A percentile compares a stretch with the other conserved stretches of the same genome.
These are phyloP conservation scores for Ceratotherium simum DNA, from an alignment of 2,113 vertebrate genomes.

Conservation along the genomic window DNA sequence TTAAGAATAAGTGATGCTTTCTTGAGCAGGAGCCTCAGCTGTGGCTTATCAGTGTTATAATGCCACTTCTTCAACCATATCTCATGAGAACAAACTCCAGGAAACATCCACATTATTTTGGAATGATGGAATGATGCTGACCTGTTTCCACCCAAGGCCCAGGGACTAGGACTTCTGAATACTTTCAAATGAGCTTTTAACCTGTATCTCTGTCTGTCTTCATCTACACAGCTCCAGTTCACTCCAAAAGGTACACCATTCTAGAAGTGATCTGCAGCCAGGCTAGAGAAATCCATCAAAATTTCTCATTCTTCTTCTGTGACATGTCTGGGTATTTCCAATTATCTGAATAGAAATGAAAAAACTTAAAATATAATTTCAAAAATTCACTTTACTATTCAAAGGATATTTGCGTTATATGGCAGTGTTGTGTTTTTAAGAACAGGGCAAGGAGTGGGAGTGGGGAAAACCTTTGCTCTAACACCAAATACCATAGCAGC, in stretches of 20 bases:
- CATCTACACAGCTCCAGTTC: background rate
- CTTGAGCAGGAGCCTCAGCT: background rate
- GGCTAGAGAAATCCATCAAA: background rate
- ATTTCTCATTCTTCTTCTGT: background rate
- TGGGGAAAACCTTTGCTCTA: background rate
- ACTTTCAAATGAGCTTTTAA: conserved; percentile 36
- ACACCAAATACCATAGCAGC: background rate
- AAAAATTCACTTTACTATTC: background rate
- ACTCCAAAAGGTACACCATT: background rate
- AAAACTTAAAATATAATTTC: background rate
- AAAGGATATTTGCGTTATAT: background rate
- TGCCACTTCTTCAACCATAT: background rate
- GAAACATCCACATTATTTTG: background rate
- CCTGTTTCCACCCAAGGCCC: background rate
- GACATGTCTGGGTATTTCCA: background rate
- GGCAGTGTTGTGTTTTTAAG: background rate
- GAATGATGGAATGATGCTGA: background rate
- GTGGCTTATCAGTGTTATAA: background rate
- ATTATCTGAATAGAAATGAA: background rate
- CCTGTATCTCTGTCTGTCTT: background rate
- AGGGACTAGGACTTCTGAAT: background rate
- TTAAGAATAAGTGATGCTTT: background rate
- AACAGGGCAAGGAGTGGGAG: background rate
- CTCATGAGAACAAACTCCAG: background rate
- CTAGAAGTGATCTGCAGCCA: background rate